A percentile compares a stretch with the other conserved stretches of the same genome.
Evolutionary conservation across 2,888 invertebrate genomes (phyloP).

Genomic region (Apodemia duryi): DNA sequence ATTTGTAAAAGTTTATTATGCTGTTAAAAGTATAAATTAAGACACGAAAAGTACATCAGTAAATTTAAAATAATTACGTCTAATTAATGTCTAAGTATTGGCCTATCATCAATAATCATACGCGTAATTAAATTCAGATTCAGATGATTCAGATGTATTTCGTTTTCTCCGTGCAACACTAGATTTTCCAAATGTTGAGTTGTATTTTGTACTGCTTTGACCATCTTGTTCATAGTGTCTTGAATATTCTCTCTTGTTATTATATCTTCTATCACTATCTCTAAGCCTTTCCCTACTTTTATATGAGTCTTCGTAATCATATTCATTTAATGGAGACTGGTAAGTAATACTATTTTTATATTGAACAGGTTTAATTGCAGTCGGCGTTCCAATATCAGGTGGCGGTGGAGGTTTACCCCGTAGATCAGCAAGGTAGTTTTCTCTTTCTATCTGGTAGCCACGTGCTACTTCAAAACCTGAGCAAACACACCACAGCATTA

Average conservation of each 20-base stretch:
- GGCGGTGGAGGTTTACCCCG: constrained; percentile 41
- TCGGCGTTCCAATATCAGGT: constrained; percentile 44
- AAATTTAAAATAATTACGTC: background rate
- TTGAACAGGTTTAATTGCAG: constrained; percentile 27
- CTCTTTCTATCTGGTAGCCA: constrained; percentile 83
- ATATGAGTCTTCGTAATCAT: constrained; percentile 27
- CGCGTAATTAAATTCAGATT: constrained; percentile 41
- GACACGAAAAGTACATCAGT: background rate
- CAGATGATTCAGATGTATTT: constrained; percentile 21
- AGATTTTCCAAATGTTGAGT: constrained; percentile 11
- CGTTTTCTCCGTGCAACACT: background rate
- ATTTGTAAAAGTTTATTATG: constrained; percentile 8
- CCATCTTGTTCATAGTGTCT: background rate
- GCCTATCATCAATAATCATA: constrained; percentile 43
- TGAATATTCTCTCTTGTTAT: constrained; percentile 20
- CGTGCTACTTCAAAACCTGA: constrained; percentile 76
- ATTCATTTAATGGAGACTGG: constrained; percentile 33
- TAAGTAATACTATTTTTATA: constrained; percentile 27
- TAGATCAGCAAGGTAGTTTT: constrained; percentile 72
- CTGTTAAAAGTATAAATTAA: background rate
- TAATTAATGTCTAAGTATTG: background rate
- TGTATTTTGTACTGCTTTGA: background rate
- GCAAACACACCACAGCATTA: background rate
- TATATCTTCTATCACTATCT: constrained; percentile 15
- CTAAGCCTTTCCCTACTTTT: background rate